These are phyloP conservation scores for Paralvinella palmiformis DNA, from an alignment of 1,140 invertebrate genomes.

Conservation along the genomic window DNA sequence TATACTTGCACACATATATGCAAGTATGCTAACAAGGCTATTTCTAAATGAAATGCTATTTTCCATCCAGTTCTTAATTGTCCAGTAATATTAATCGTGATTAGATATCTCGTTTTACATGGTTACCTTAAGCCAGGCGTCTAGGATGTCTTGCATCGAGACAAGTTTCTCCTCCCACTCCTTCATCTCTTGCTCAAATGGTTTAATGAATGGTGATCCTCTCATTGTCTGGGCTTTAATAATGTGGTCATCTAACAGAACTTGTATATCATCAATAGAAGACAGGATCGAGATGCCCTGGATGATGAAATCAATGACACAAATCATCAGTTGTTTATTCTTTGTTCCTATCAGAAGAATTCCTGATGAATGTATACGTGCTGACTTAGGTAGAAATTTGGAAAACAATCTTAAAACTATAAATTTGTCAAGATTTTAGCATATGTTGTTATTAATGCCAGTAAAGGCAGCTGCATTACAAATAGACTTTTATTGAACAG, in stretches of 20 bases:
- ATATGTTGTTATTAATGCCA: neutral
- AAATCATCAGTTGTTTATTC: neutral
- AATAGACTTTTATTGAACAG: no score
- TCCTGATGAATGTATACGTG: neutral
- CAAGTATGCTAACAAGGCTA: no score
- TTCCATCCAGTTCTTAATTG: no score
- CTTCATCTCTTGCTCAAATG: slow-evolving; percentile 57
- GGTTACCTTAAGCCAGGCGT: slow-evolving; percentile 49
- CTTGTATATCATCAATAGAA: slow-evolving; percentile 50
- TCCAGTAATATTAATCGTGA: no score
- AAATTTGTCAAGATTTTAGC: neutral
- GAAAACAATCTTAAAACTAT: no score
- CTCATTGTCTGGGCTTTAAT: slow-evolving; percentile 52
- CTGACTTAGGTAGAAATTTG: no score
- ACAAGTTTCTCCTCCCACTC: slow-evolving; percentile 51
- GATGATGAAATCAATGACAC: slow-evolving; percentile 6
- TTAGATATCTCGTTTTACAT: no score
- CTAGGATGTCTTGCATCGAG: slow-evolving; percentile 53
- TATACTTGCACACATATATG: no score
- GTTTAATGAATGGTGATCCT: slow-evolving; percentile 52
- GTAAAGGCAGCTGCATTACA: no score
- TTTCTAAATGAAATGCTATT: no score
- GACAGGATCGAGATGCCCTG: slow-evolving; percentile 50
- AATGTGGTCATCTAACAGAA: slow-evolving; percentile 51
- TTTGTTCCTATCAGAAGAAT: neutral